Evolutionary conservation across 2,797 vertebrate genomes (phyloP).

Genomic region (Pangasius macronema): DNA sequence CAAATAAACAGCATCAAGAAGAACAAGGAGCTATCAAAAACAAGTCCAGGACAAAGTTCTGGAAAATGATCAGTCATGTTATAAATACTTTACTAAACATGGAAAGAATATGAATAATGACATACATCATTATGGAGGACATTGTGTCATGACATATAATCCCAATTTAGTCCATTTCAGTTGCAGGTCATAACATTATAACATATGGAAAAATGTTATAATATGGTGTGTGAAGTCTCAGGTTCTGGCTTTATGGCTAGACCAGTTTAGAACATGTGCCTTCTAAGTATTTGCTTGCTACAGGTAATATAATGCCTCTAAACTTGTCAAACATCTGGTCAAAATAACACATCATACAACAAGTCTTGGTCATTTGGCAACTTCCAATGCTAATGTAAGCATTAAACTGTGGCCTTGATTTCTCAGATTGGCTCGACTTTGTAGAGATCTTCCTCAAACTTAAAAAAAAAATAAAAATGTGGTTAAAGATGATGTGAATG

Average conservation of each 20-base stretch:
- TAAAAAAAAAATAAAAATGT: not conserved
- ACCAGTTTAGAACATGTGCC: not conserved
- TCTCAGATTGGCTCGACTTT: too few species aligned
- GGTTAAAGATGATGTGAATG: not conserved
- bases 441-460: not conserved
- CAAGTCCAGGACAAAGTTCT: not conserved
- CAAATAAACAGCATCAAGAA: not conserved
- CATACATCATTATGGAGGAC: not conserved
- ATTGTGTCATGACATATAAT: not conserved
- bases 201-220: not conserved
- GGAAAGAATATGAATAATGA: not conserved
- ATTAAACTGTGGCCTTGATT: not conserved
- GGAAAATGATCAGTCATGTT: not conserved
- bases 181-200: not conserved
- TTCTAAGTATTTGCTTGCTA: not conserved
- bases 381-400: not conserved
- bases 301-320: not conserved
- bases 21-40: not conserved
- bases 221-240: not conserved
- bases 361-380: not conserved
- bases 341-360: not conserved
- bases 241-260: not conserved
- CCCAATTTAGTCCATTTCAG: not conserved
- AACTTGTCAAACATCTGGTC: not conserved
- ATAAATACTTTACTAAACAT: not conserved